phyloP scores from a whole-genome alignment of 2,113 vertebrate species.

The Rhabdornis inornatus region DNA sequence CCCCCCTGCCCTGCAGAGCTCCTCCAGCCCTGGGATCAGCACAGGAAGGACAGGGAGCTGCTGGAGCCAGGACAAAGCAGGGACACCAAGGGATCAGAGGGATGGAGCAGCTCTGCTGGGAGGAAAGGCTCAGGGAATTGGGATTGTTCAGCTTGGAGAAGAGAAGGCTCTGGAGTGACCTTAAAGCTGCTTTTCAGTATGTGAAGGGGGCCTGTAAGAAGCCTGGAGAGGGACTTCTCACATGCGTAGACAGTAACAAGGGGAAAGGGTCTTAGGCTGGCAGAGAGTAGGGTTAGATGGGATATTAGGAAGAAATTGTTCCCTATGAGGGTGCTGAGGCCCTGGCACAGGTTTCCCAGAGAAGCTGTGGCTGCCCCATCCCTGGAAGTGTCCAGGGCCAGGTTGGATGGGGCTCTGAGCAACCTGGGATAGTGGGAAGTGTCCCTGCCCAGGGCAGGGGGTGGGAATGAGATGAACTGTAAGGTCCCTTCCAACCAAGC shows the following conservation, averaged over 20 bases:
- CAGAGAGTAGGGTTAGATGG: background rate
- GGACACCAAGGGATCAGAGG: background rate
- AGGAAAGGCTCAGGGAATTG: background rate
- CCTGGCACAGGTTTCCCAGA: background rate
- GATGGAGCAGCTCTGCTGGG: background rate
- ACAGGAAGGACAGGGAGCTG: background rate
- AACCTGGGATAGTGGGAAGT: fast-evolving
- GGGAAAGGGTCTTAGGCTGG: background rate
- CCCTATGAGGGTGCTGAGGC: background rate
- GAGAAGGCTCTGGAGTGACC: background rate
- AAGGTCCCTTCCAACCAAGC: background rate
- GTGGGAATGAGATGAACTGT: background rate
- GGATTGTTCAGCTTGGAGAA: background rate
- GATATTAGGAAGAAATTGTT: background rate
- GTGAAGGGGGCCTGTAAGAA: background rate
- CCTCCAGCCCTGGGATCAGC: background rate
- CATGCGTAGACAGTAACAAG: background rate
- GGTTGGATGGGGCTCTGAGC: background rate
- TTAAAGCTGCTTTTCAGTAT: background rate
- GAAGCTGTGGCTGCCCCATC: background rate
- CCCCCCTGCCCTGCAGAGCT: background rate
- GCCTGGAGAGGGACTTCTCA: background rate
- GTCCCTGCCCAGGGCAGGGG: background rate
- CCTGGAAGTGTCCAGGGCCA: no score
- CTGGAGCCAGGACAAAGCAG: background rate